These are phyloP conservation scores for Tryphoninae sp. DNA, from an alignment of 2,888 invertebrate species.

Conservation along the genomic window DNA sequence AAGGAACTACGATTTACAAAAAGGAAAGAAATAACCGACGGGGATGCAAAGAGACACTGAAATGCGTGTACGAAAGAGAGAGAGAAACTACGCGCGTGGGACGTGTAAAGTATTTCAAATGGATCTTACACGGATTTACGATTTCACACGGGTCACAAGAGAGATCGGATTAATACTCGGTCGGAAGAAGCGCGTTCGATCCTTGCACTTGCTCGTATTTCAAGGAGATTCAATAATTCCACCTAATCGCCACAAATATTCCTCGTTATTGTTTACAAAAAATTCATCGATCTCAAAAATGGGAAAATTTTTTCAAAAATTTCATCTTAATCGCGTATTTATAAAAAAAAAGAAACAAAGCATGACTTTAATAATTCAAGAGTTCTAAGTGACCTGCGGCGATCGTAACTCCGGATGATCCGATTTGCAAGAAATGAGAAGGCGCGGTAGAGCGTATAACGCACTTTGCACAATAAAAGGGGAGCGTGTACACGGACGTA, in stretches of 20 bases:
- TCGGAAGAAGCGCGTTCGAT: background rate
- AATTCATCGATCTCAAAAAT: background rate
- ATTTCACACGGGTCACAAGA: conserved; percentile 61
- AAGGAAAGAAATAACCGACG: conserved; percentile 9
- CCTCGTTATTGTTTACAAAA: background rate
- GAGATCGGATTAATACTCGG: conserved; percentile 57
- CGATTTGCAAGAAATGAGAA: conserved; percentile 52
- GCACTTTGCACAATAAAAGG: no score
- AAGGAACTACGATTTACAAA: background rate
- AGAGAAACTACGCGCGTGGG: conserved; percentile 66
- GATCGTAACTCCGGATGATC: conserved; percentile 67
- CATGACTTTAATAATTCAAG: background rate
- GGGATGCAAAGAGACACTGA: conserved; percentile 47
- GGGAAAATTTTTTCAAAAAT: background rate
- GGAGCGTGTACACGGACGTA: no score
- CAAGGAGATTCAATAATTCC: conserved; percentile 17
- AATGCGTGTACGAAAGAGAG: conserved; percentile 29
- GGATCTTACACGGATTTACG: conserved; percentile 71
- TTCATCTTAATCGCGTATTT: background rate
- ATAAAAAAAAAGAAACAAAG: background rate
- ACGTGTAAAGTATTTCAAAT: conserved; percentile 67
- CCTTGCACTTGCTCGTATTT: conserved; percentile 18
- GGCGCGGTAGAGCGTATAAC: conserved; percentile 1
- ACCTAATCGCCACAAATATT: background rate
- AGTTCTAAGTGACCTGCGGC: conserved; percentile 22